Conservation (phyloP, 2,113 vertebrate species). For the Arenaria interpres region DNA sequence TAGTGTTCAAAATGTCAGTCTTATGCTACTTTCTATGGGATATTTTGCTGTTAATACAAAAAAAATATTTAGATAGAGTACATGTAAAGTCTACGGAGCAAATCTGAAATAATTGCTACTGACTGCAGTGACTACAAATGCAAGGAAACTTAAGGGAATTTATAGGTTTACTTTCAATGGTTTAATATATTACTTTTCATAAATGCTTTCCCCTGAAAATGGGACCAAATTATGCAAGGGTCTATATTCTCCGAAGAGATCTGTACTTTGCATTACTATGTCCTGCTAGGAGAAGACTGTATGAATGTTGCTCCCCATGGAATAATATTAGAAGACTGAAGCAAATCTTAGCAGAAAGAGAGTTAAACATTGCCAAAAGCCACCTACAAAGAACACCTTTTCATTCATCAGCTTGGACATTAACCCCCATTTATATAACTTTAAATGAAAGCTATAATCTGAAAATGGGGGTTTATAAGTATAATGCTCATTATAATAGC, state of each 20-base stretch:
- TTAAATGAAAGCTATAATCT: background rate
- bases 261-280: background rate
- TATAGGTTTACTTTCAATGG: background rate
- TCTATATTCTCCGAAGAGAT: background rate
- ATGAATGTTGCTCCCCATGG: background rate
- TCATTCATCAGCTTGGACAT: background rate
- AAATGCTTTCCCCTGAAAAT: background rate
- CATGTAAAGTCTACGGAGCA: background rate
- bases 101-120: background rate
- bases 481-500: background rate
- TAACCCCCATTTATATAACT: background rate
- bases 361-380: background rate
- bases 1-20: background rate
- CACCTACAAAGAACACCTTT: background rate
- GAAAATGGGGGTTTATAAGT: background rate
- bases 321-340: background rate
- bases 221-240: background rate
- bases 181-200: background rate
- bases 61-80: conserved; percentile 6
- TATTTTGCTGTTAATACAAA: background rate
- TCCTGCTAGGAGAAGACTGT: background rate
- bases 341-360: background rate
- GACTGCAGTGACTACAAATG: background rate
- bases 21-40: background rate
- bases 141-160: background rate